These are phyloP conservation scores for Eolophus roseicapilla DNA, from an alignment of 2,113 vertebrate species.

Conservation along the genomic window DNA sequence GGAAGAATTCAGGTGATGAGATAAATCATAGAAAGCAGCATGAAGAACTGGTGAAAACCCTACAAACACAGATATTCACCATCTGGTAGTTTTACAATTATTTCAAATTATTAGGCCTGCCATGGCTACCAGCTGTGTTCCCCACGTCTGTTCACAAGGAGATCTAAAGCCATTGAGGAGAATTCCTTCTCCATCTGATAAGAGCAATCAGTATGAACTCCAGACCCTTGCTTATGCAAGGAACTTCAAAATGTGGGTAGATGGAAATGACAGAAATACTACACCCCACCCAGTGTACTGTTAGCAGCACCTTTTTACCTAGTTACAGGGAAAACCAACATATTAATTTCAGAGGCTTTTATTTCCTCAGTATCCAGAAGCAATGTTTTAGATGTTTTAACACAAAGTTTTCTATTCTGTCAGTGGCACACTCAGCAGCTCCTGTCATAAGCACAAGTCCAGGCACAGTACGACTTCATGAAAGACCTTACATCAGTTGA, in stretches of 20 bases:
- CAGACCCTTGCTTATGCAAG: neutral
- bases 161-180: neutral
- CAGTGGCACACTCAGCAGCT: slow-evolving; percentile 77
- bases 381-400: neutral
- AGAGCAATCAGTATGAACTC: neutral
- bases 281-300: neutral
- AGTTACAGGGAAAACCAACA: neutral
- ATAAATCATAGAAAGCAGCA: neutral
- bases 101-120: neutral
- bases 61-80: neutral
- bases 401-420: slow-evolving; percentile 86
- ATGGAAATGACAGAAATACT: neutral
- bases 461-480: slow-evolving; percentile 80
- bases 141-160: neutral
- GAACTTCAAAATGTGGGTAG: neutral
- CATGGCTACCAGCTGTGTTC: neutral
- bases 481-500: slow-evolving; percentile 84
- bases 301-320: neutral
- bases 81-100: neutral
- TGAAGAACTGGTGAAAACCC: neutral
- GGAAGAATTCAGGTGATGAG: neutral
- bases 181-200: neutral
- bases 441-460: slow-evolving; percentile 64
- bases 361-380: neutral
- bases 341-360: neutral